These are phyloP conservation scores for Panthera tigris DNA, from an alignment of 2,113 vertebrate genomes.

Conservation along the genomic window DNA sequence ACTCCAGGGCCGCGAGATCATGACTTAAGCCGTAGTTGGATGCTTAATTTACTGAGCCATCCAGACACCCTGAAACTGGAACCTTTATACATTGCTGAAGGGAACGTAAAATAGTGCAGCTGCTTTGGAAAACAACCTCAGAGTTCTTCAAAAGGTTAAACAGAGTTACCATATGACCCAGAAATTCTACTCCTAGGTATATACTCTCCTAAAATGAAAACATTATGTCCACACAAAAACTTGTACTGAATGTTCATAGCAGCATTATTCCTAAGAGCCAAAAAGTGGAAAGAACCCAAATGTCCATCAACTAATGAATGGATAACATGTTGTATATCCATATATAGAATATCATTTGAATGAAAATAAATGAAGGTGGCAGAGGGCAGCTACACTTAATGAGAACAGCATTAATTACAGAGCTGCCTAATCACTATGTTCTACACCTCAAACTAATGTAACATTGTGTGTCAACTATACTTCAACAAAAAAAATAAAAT, in stretches of 20 bases:
- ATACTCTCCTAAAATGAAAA: conserved; percentile 20
- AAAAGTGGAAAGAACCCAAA: not conserved
- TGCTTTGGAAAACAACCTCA: not conserved
- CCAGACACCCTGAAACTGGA: not conserved
- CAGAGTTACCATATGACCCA: not conserved
- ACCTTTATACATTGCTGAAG: not conserved
- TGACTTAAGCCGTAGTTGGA: no score
- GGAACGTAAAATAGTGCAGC: not conserved
- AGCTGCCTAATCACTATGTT: not conserved
- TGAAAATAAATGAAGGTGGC: not conserved
- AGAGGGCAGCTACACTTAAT: not conserved
- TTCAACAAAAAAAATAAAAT: not conserved
- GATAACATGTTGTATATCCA: not conserved
- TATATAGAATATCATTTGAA: not conserved
- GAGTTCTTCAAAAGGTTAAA: not conserved
- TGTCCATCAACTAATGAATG: not conserved
- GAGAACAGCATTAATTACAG: not conserved
- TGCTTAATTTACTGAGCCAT: no score
- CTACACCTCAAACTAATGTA: not conserved
- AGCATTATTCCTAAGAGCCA: not conserved
- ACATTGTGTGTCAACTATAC: not conserved
- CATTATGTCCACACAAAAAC: not conserved
- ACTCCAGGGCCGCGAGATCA: no score
- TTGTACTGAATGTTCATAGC: not conserved
- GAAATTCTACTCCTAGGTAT: not conserved